Conservation (phyloP, 1,140 invertebrate species). For the Drosophila bipectinata region DNA sequence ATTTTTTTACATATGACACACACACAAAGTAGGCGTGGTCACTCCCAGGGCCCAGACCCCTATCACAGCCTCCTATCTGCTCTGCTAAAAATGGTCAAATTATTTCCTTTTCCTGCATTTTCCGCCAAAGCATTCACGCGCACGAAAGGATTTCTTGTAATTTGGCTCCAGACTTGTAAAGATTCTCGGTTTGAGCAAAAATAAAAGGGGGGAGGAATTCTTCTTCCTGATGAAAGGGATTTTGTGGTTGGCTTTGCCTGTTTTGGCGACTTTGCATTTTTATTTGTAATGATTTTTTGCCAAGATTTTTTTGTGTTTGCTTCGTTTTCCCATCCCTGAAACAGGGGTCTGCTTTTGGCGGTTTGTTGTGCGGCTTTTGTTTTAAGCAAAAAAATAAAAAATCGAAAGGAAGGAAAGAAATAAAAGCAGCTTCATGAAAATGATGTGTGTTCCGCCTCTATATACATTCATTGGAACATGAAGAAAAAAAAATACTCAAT, state of each 20-base stretch:
- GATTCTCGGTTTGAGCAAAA: slow-evolving; percentile 41
- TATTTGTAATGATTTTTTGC: slow-evolving; percentile 69
- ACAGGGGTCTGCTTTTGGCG: slow-evolving; percentile 59
- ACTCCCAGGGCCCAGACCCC: neutral
- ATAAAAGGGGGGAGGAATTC: slow-evolving; percentile 8
- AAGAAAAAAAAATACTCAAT: neutral
- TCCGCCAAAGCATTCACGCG: slow-evolving; percentile 79
- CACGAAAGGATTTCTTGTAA: slow-evolving; percentile 83
- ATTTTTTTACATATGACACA: slow-evolving; percentile 71
- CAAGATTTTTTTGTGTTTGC: slow-evolving; percentile 25
- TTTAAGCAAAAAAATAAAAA: slow-evolving; percentile 55
- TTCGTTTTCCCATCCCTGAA: neutral
- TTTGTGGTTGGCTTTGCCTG: slow-evolving; percentile 64
- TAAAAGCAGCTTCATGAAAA: slow-evolving; percentile 47
- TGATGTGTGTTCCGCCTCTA: slow-evolving; percentile 33
- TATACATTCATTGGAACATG: slow-evolving; percentile 30
- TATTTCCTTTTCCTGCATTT: slow-evolving; percentile 81
- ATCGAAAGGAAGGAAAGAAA: slow-evolving; percentile 23
- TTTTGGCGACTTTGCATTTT: slow-evolving; percentile 81
- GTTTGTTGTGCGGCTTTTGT: slow-evolving; percentile 69
- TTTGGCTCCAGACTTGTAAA: slow-evolving; percentile 73
- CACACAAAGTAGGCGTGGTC: slow-evolving; percentile 19
- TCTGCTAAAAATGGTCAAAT: slow-evolving; percentile 76
- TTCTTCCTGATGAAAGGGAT: slow-evolving; percentile 71
- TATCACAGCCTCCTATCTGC: slow-evolving; percentile 27